These are phyloP conservation scores for Antedon mediterranea DNA, from an alignment of 53 echinoderm and acorn worm genomes.

Conservation along the genomic window DNA sequence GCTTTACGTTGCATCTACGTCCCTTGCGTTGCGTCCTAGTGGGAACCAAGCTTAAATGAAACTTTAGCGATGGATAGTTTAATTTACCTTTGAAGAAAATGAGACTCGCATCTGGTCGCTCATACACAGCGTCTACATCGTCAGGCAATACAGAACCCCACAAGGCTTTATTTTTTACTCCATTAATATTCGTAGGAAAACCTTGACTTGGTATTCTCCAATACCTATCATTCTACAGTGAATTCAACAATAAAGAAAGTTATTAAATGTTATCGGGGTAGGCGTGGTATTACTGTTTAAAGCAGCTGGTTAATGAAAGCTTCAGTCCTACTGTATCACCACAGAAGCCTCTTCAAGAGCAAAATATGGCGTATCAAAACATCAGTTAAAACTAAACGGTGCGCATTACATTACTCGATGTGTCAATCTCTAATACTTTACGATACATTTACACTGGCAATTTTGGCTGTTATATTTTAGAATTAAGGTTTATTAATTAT, in stretches of 20 bases:
- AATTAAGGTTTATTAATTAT: too few relatives aligned
- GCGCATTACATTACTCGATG: too few relatives aligned
- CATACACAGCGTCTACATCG: slow-evolving; percentile 34
- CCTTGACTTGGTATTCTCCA: background rate
- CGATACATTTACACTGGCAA: background rate
- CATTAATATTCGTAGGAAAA: background rate
- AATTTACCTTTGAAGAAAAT: slow-evolving; percentile 34
- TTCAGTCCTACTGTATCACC: too few relatives aligned
- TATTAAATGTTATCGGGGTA: too few relatives aligned
- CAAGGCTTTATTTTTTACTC: background rate
- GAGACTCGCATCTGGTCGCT: slow-evolving; percentile 11
- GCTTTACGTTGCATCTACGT: background rate
- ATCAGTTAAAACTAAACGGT: too few relatives aligned
- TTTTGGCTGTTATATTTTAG: too few relatives aligned
- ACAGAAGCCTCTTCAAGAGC: too few relatives aligned
- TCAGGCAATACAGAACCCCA: slow-evolving; percentile 27
- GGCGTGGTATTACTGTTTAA: too few relatives aligned
- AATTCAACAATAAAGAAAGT: too few relatives aligned
- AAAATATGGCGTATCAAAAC: too few relatives aligned
- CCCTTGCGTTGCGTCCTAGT: background rate
- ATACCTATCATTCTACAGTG: background rate
- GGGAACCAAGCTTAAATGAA: background rate
- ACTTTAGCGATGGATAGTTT: background rate
- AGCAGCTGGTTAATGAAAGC: too few relatives aligned
- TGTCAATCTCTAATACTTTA: too few relatives aligned